Evolutionary conservation across 2,888 invertebrate genomes (phyloP), one percentile per base, ranked within the genome.

Genomic region (Mycalesis mineus): DNA sequence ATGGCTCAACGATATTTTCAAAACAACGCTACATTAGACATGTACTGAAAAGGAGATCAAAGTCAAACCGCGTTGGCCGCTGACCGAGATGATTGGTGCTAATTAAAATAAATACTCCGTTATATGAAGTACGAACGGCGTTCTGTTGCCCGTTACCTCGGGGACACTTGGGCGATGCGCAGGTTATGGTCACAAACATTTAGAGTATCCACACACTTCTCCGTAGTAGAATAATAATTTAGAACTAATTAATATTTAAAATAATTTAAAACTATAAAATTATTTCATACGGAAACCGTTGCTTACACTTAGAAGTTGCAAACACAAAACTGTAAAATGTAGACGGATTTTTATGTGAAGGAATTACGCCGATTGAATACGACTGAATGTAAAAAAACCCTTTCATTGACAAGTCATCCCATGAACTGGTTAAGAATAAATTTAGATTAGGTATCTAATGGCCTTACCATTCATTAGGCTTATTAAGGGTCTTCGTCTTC

Each of bases 41-140:
- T n/a, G n/a, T n/a, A 17, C 31, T 33, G 47, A 7, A 15, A 1
- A 33, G 11, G 33, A 28, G 39, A 39, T 49, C 22, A 49, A 49
- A 49, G 37, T 8, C 39, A 28, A 22, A 29, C 29, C 36, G 17
- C 17, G 36, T 36, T 33, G 47, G 13, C 22, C 13, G 42, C 31
- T 0, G 33, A 36, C 28, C 11, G 36, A 11, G 39, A 36, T n/a
- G 37, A 49, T 49, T 49, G 49, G 39, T 28, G 13, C 49, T 49
- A 52, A 61, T 55, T 58, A 58, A 55, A 55, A 58, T 49, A 37
- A 37, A 41, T 31, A 40, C 50, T 39, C 60, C 41, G 60, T 56
- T 60, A 55, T 15, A 14, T 49, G 14, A 5, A 31, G 8, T n/a
- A 14, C 28, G 29, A 33, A 11, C 14, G 15, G 51, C 56, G 42